A percentile compares a stretch with the other conserved stretches of the same genome.
phyloP scores from a whole-genome alignment of 2,888 invertebrate species.

The Marronus borbonicus region DNA sequence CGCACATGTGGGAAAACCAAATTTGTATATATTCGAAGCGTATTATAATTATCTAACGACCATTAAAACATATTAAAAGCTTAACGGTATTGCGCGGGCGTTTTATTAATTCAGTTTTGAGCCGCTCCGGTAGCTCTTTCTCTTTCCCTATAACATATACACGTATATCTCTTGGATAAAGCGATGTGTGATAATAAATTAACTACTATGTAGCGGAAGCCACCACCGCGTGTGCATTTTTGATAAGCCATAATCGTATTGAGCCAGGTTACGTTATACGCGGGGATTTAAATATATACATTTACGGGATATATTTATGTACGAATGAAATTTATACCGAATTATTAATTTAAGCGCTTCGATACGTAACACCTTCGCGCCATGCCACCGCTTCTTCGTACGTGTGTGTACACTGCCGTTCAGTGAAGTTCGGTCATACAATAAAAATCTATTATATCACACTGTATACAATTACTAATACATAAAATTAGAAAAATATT shows the following conservation, averaged over 20 bases:
- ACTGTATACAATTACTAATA: no score
- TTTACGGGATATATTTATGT: no score
- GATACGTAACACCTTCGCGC: background rate
- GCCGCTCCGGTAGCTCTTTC: background rate
- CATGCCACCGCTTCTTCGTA: background rate
- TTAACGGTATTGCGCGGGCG: slow-evolving; percentile 25
- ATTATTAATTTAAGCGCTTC: background rate
- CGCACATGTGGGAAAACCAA: slow-evolving; percentile 1
- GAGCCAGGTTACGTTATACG: background rate
- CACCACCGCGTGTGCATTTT: slow-evolving; percentile 34
- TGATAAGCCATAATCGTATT: slow-evolving; percentile 41
- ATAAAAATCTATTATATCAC: no score
- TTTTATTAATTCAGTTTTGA: slow-evolving; percentile 9
- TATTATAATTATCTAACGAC: slow-evolving; percentile 14
- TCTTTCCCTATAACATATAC: background rate
- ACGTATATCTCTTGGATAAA: background rate
- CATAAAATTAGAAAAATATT: no score
- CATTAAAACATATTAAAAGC: slow-evolving; percentile 18
- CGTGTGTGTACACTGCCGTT: background rate
- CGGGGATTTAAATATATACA: background rate
- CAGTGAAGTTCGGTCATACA: no score
- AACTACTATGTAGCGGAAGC: slow-evolving; percentile 8
- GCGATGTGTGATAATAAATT: slow-evolving; percentile 37
- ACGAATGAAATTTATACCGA: background rate
- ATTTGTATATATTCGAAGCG: background rate